A percentile compares a stretch with the other conserved stretches of the same genome.
Conservation (phyloP, 2,113 vertebrate species). For the Sorex araneus region DNA sequence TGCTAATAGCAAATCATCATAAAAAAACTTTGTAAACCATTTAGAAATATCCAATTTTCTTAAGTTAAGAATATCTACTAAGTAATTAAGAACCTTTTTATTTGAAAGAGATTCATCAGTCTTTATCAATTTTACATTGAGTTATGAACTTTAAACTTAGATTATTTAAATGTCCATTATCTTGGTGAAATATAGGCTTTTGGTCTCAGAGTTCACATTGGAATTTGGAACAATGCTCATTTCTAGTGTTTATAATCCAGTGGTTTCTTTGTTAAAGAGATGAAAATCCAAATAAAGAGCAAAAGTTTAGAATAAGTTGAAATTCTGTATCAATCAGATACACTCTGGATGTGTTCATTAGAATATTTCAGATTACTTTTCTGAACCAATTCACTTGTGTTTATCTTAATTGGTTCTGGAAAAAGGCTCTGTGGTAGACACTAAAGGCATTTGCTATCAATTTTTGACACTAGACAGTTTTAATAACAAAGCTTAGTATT, state of each 20-base stretch:
- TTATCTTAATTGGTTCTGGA: not conserved
- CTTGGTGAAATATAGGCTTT: not conserved
- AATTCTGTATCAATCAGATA: not conserved
- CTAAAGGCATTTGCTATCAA: not conserved
- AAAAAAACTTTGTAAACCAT: too few relatives aligned
- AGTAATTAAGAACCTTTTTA: not conserved
- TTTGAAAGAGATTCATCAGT: not conserved
- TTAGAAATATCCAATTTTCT: not conserved
- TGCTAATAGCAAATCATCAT: too few relatives aligned
- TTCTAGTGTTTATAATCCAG: not conserved
- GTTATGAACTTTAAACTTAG: conserved; percentile 33
- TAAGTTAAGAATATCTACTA: not conserved
- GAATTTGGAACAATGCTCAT: not conserved
- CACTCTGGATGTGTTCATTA: not conserved
- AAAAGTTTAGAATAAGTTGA: not conserved
- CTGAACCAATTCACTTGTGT: not conserved
- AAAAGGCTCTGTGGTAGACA: not conserved
- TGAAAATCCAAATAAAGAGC: not conserved
- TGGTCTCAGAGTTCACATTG: not conserved
- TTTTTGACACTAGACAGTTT: not conserved
- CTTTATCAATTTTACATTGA: conserved; percentile 40
- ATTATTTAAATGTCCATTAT: not conserved
- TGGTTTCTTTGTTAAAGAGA: conserved; percentile 22
- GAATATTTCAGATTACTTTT: conserved; percentile 32
- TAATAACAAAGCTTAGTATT: not conserved